Percentiles rank a stretch among this genome's conserved stretches.
Evolutionary conservation across 2,888 invertebrate genomes (phyloP).

Genomic region (Thyatira batis): DNA sequence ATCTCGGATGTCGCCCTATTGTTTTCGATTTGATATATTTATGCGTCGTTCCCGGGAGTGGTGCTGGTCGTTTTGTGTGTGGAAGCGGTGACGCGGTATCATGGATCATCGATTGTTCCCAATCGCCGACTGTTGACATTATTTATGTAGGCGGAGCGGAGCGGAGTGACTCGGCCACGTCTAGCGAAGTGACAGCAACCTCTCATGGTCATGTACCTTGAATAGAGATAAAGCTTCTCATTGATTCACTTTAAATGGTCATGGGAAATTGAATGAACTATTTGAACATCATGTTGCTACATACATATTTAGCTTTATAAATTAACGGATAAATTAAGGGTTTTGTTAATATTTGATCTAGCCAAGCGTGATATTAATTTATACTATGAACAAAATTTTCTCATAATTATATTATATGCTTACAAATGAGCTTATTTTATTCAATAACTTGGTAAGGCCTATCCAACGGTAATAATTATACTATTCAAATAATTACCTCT

Average conservation of each 20-base stretch:
- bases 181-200: slow-evolving; percentile 50
- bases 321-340: no score
- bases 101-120: slow-evolving; percentile 62
- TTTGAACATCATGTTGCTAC: neutral
- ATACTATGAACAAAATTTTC: no score
- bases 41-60: slow-evolving; percentile 73
- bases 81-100: slow-evolving; percentile 56
- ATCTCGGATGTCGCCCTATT: slow-evolving; percentile 77
- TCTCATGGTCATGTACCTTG: slow-evolving; percentile 32
- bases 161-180: slow-evolving; percentile 40
- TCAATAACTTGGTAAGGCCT: neutral
- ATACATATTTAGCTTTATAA: no score
- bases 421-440: no score
- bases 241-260: slow-evolving; percentile 4
- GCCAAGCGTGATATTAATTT: no score
- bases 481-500: neutral
- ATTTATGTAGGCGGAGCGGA: slow-evolving; percentile 56
- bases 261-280: neutral
- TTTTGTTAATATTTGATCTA: no score
- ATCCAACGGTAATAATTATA: neutral
- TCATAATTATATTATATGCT: no score
- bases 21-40: slow-evolving; percentile 82
- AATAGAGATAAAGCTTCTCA: slow-evolving; percentile 35
- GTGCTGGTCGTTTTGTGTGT: slow-evolving; percentile 50
- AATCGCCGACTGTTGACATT: slow-evolving; percentile 59